Evolutionary conservation across 2,113 vertebrate genomes (phyloP), one percentile per base, ranked within the genome.

Genomic region (Bettongia penicillata): DNA sequence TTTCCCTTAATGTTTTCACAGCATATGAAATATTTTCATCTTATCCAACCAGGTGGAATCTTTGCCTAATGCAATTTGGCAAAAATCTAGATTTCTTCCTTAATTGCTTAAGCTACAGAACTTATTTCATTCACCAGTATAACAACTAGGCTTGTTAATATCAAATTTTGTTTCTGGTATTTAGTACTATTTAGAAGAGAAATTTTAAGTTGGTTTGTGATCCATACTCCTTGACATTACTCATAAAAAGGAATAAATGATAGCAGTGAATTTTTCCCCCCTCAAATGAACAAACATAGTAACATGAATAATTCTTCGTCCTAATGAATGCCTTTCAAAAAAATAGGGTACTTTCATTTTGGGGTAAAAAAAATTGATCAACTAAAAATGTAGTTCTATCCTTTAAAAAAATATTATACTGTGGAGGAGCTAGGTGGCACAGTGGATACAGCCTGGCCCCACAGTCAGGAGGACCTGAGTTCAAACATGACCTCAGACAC

Each of bases 141-240:
- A 94, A 55, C 94, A 96, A 77, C 57, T 31, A 68, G 57, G 10
- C 31, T 94, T 96, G 93, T 2, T 94, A 96, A 97, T 77, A 90
- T 24, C 14, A 95, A 6, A 93, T 0, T 92, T 92, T 43, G 37
- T 8, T 93, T 94, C 93, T 94, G 19, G 93, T 57, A 28, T 91
- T 90, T 94, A 50, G 25, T 37, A 95, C 95, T 9, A 53, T 77
- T 90, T 94, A 77, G 94, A 94, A 94, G 77, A 14, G 26, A 68
- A 68, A 68, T 68, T 68, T 68, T 37, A 37, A 68, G 28, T 68
- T 68, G 12, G 31, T 68, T 16, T 37, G 11, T 16, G 25, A 57
- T 68, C 11, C 28, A 31, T 68, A 68, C 37, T 68, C 31, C 57
- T 68, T 68, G 57, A 68, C 57, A 68, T 68, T 68, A 14, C 11